Base-by-base conservation (phyloP, 2,113 vertebrate genomes). In the Polyodon spathula region DNA sequence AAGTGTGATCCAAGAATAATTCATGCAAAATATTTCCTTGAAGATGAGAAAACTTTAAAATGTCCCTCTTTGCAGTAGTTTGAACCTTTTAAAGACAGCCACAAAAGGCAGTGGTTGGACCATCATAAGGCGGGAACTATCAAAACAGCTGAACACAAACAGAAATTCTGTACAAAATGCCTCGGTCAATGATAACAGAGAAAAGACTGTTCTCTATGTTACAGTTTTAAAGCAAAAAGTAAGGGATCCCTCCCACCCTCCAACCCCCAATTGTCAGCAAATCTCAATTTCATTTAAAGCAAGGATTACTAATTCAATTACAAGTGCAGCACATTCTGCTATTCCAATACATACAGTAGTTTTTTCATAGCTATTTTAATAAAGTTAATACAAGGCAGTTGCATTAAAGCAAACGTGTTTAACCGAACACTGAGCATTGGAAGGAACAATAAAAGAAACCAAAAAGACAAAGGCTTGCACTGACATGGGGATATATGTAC, bases 331-430 rank as follows among this genome's bases (percentile, higher is more conserved):
- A 86, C 83, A 86, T 76, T 89, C 90, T 92, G 89, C 90, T 89
- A 85, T 89, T 90, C 87, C 81, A 85, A 90, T 92, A 93, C 91
- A 95, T 93, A 95, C 92, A 97, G 92, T 89, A 93, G 91, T 68
- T 86, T 83, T 76, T 76, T 75, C 80, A 86, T 90, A 85, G 82
- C 83, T 88, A 82, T 80, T 88, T 90, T 87, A 85, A 88, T 90
- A 87, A 82, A 84, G 81, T 90, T 87, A 89, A 93, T 92, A 94
- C 92, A 94, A 93, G 93, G 92, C 90, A 90, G 88, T 90, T 86
- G 89, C 85, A 83, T 90, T 88, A 86, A 95, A 94, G 89, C 90
- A 92, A 94, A 94, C 85, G 80, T 88, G 84, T 72, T 58, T 76
- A 80, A 78, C 85, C 79, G 78, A 69, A 70, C 76, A 75, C 76